Evolutionary conservation across 2,113 vertebrate species (phyloP), one percentile per base, ranked within the genome.

Genomic region (Clarias macrocephalus): DNA sequence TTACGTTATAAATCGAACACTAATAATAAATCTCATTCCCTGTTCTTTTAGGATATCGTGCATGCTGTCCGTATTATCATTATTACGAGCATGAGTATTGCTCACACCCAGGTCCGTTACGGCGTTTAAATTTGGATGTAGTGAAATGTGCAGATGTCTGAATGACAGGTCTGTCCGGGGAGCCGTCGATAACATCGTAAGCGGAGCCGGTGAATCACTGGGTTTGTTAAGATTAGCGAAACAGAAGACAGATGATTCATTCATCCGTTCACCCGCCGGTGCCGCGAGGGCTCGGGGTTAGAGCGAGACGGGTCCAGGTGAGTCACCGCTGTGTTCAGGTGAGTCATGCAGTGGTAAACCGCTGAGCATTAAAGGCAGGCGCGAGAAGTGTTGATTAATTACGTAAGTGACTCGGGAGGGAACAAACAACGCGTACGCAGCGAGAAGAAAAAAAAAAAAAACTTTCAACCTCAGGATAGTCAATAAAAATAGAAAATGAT

Each of bases 291-390:
- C 16, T 66, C 56, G 72, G 66, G 73, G 75, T 85, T 85, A 85
- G 60, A 79, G 60, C 3, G n/a, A 87, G 75, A 73, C 57, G 68
- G 79, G 83, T 60, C 73, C 73, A 88, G 84, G 86, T 83, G 87
- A 77, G 87, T 88, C 87, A 79, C 70, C 33, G 83, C 73, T 81
- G 60, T 68, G 65, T 56, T 85, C 85, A 83, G 42, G 86, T 89
- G 89, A 89, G 83, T 88, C 89, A 88, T 83, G 16, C 62, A 54
- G 80, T 82, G 7, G 60, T 42, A 85, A 66, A 75, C 30, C 25
- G 37, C 65, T 77, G 30, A 86, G 80, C 66, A 65, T 42, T 83
- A 68, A 86, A 68, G 52, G 23, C 63, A 52, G 85, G 63, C 37
- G 56, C 42, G 57, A 76, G 18, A 60, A 56, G 88, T 84, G 88